Evolutionary conservation across 2,113 vertebrate genomes (phyloP).

Genomic region (Thunnus thynnus): DNA sequence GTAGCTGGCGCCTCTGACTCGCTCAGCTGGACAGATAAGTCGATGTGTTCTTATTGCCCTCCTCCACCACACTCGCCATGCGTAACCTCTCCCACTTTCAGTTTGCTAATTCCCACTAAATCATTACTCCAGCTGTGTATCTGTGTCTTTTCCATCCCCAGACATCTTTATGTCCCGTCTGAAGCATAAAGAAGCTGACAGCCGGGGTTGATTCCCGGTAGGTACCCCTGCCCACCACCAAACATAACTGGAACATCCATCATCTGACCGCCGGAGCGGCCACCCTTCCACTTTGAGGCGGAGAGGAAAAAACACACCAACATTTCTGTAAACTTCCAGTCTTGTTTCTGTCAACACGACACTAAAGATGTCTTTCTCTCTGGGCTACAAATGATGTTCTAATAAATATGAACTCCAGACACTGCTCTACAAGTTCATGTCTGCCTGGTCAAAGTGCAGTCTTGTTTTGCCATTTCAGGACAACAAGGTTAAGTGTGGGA

Average conservation of each 20-base stretch:
- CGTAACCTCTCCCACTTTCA: background rate
- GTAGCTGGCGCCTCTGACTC: slow-evolving; percentile 26
- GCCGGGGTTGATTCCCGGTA: background rate
- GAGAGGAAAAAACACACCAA: background rate
- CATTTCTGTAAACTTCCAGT: slow-evolving; percentile 1
- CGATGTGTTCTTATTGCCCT: slow-evolving; percentile 8
- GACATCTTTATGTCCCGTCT: slow-evolving; percentile 23
- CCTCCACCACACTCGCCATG: background rate
- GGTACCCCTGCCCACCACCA: slow-evolving; percentile 33
- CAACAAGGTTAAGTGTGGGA: slow-evolving; percentile 5
- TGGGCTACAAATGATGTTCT: background rate
- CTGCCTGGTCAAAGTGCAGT: slow-evolving; percentile 10
- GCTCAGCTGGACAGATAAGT: slow-evolving; percentile 16
- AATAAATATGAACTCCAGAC: slow-evolving; percentile 25
- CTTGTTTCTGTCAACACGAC: background rate
- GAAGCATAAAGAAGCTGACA: slow-evolving; percentile 1
- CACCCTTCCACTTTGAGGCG: slow-evolving; percentile 27
- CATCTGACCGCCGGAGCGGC: slow-evolving; percentile 12
- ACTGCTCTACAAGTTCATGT: slow-evolving; percentile 6
- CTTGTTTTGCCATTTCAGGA: slow-evolving; percentile 9
- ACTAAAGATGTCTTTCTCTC: background rate
- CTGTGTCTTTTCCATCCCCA: slow-evolving; percentile 1
- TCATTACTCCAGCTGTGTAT: slow-evolving; percentile 8
- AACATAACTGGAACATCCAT: slow-evolving; percentile 46
- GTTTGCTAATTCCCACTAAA: background rate